Evolutionary conservation across 2,888 invertebrate genomes (phyloP).

Genomic region (Rhagonycha fulva): DNA sequence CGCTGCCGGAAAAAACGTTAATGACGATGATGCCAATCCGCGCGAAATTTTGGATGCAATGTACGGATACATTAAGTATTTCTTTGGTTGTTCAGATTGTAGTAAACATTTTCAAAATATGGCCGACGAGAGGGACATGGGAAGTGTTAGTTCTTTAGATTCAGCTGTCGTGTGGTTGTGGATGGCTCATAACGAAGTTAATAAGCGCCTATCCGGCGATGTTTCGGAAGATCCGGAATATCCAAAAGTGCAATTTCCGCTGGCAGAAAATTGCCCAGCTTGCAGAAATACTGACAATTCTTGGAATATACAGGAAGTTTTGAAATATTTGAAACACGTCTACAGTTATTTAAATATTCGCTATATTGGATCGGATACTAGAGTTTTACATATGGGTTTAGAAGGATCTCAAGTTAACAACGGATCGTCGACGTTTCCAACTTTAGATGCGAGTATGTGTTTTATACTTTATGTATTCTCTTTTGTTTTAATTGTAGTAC

Average conservation of each 20-base stretch:
- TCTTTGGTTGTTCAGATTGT: slow-evolving; percentile 94
- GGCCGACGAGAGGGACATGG: slow-evolving; percentile 72
- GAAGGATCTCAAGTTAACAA: slow-evolving; percentile 29
- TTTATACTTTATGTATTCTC: slow-evolving; percentile 61
- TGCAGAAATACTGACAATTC: slow-evolving; percentile 62
- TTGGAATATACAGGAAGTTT: slow-evolving; percentile 69
- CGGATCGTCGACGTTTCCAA: slow-evolving; percentile 38
- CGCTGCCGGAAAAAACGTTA: slow-evolving; percentile 57
- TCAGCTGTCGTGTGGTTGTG: slow-evolving; percentile 91
- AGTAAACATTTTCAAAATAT: slow-evolving; percentile 86
- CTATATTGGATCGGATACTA: slow-evolving; percentile 55
- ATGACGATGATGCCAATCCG: slow-evolving; percentile 58
- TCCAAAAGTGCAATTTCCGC: slow-evolving; percentile 90
- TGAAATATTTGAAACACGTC: slow-evolving; percentile 64
- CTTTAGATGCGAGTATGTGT: slow-evolving; percentile 53
- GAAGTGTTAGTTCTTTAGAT: slow-evolving; percentile 70
- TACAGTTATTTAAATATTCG: slow-evolving; percentile 57
- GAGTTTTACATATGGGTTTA: slow-evolving; percentile 46
- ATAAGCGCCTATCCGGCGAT: slow-evolving; percentile 84
- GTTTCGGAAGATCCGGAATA: slow-evolving; percentile 86
- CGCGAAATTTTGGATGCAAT: slow-evolving; percentile 79
- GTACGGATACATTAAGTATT: slow-evolving; percentile 86
- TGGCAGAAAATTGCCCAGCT: slow-evolving; percentile 65
- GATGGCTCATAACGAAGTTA: slow-evolving; percentile 93
- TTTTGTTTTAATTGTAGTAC: slow-evolving; percentile 71